These are phyloP conservation scores for Allacma fusca DNA, from an alignment of 2,888 invertebrate genomes.

Conservation along the genomic window DNA sequence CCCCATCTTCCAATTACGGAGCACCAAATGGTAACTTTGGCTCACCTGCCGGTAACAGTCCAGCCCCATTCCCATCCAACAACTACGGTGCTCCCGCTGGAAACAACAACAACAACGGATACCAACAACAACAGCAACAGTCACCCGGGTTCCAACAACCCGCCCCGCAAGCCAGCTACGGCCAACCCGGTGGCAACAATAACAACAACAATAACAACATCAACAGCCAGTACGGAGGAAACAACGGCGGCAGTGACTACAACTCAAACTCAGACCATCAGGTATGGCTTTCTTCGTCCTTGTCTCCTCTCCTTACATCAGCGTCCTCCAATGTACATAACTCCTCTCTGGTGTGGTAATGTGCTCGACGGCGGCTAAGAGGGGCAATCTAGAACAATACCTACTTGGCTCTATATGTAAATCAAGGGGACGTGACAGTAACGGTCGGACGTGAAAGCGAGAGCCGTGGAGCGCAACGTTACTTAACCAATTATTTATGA, in stretches of 20 bases:
- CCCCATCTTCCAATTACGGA: constrained; percentile 43
- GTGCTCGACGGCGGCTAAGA: not conserved
- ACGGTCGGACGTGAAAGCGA: not conserved
- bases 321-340: too few species aligned
- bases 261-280: constrained; percentile 7
- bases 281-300: not conserved
- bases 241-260: constrained; percentile 41
- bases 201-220: constrained; percentile 15
- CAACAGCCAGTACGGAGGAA: constrained; percentile 28
- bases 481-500: constrained; percentile 41
- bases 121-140: constrained; percentile 40
- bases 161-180: constrained; percentile 40
- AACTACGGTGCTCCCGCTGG: constrained; percentile 17
- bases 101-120: not conserved
- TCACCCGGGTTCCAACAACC: constrained; percentile 13
- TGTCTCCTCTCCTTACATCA: too few species aligned
- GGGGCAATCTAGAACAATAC: constrained; percentile 17
- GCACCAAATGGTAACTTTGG: too few species aligned
- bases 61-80: not conserved
- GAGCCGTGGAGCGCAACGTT: constrained; percentile 22
- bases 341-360: not conserved
- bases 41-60: too few species aligned
- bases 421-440: constrained; percentile 24
- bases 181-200: constrained; percentile 40
- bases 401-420: constrained; percentile 29